Evolutionary conservation across 1,140 invertebrate species (phyloP).

Genomic region (Limonius californicus): DNA sequence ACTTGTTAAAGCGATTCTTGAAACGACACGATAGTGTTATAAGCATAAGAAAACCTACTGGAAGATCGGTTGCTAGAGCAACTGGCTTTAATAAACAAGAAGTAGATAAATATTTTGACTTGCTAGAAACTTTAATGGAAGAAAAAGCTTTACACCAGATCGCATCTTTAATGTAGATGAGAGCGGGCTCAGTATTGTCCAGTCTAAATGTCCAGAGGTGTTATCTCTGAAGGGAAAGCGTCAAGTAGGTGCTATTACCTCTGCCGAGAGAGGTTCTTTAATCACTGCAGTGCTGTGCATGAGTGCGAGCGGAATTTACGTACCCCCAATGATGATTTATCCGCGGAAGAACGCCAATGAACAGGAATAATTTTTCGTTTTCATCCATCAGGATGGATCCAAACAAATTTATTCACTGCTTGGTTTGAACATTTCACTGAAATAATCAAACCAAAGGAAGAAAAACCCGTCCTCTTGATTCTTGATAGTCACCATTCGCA

Average conservation of each 20-base stretch:
- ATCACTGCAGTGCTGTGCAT: slow-evolving; percentile 29
- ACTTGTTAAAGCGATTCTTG: slow-evolving; percentile 12
- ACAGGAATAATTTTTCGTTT: slow-evolving; percentile 27
- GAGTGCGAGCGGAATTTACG: slow-evolving; percentile 42
- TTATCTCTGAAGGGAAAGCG: slow-evolving; percentile 23
- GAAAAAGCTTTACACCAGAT: slow-evolving; percentile 12
- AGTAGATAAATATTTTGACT: slow-evolving; percentile 17
- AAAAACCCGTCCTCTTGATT: no score
- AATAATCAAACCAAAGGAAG: no score
- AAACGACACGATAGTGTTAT: background rate
- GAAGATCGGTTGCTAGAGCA: slow-evolving; percentile 37
- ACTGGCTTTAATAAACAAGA: slow-evolving; percentile 23
- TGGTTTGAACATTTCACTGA: slow-evolving; percentile 40
- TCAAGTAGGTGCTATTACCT: slow-evolving; percentile 19
- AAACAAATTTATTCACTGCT: slow-evolving; percentile 30
- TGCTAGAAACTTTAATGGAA: no score
- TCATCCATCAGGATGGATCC: slow-evolving; percentile 41
- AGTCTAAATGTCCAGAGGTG: slow-evolving; percentile 16
- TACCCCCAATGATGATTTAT: slow-evolving; percentile 49
- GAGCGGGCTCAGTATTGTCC: slow-evolving; percentile 19
- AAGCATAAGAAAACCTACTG: slow-evolving; percentile 35
- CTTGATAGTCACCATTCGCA: background rate
- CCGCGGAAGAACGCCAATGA: slow-evolving; percentile 32
- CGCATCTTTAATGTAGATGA: slow-evolving; percentile 18
- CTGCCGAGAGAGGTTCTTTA: slow-evolving; percentile 26